Conservation (phyloP, 64 coral and sea anemone species). For the Stichodactyla mertensii region DNA sequence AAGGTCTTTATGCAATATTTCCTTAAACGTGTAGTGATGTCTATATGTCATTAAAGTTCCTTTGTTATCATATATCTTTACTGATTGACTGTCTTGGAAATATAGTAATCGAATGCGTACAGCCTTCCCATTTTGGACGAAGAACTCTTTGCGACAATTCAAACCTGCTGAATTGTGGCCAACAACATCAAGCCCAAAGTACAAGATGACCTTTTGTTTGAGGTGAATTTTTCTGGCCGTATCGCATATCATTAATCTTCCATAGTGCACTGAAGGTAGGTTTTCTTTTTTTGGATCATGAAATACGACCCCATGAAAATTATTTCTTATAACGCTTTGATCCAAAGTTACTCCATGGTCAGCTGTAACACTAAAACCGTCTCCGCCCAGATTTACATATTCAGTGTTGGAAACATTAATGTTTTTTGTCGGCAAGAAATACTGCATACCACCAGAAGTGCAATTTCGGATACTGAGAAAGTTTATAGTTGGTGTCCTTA, state of each 20-base stretch:
- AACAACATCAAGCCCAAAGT: neutral
- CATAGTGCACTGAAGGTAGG: slow-evolving; percentile 38
- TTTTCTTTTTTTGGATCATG: slow-evolving; percentile 29
- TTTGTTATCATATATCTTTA: neutral
- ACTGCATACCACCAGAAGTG: slow-evolving; percentile 25
- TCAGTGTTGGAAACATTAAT: slow-evolving; percentile 21
- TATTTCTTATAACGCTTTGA: slow-evolving; percentile 10
- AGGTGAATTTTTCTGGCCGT: neutral
- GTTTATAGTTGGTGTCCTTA: slow-evolving; percentile 25
- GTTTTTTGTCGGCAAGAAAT: slow-evolving; percentile 1
- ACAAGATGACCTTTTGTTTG: neutral
- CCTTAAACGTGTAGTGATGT: neutral
- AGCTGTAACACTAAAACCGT: slow-evolving; percentile 28
- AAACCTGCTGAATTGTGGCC: neutral
- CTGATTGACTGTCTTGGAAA: neutral
- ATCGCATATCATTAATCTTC: slow-evolving; percentile 45
- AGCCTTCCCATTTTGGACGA: neutral
- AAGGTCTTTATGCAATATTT: neutral
- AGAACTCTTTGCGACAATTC: slow-evolving; percentile 28
- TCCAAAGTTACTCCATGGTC: slow-evolving; percentile 5
- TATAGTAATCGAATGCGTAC: neutral
- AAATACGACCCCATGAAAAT: slow-evolving; percentile 31
- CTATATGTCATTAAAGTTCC: neutral
- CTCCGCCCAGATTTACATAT: slow-evolving; percentile 21
- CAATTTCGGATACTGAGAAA: slow-evolving; percentile 50